Evolutionary conservation across 2,888 invertebrate genomes (phyloP).

Genomic region (Philaethria dido): DNA sequence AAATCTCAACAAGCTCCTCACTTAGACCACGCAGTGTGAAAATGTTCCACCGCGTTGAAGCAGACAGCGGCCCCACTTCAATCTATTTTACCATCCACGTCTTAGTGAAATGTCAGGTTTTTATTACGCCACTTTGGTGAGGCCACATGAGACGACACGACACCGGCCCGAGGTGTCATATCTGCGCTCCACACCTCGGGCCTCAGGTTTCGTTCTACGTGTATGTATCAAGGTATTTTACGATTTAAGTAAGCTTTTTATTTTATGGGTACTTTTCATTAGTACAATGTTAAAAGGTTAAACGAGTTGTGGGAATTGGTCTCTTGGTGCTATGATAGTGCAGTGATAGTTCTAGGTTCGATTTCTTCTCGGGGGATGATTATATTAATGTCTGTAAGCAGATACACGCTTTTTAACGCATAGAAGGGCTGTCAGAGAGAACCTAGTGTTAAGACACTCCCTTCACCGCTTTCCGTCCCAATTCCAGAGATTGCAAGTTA

Average conservation of each 20-base stretch:
- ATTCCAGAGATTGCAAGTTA: too few relatives aligned
- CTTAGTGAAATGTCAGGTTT: constrained; percentile 62
- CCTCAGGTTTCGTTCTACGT: too few relatives aligned
- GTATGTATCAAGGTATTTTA: constrained; percentile 26
- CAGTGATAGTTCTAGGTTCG: too few relatives aligned
- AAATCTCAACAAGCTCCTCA: constrained; percentile 27
- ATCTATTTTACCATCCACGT: constrained; percentile 73
- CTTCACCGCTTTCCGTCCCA: too few relatives aligned
- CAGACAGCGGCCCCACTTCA: constrained; percentile 60
- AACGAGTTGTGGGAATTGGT: not conserved
- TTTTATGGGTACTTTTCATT: constrained; percentile 5
- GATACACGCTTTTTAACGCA: too few relatives aligned
- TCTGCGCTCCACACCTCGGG: constrained; percentile 12
- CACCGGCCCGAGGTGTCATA: constrained; percentile 18
- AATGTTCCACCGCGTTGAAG: constrained; percentile 56
- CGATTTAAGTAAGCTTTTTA: constrained; percentile 29
- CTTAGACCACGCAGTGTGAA: constrained; percentile 47
- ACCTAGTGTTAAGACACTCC: too few relatives aligned
- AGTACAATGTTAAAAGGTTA: not conserved
- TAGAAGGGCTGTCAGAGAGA: too few relatives aligned
- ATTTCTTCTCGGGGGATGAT: too few relatives aligned
- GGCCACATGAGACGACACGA: constrained; percentile 42
- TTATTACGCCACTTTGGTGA: constrained; percentile 48
- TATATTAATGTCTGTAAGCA: too few relatives aligned
- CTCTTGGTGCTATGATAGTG: too few relatives aligned